Evolutionary conservation across 2,888 invertebrate species (phyloP), one percentile per base, ranked within the genome.

Genomic region (Creontiades dilutus): DNA sequence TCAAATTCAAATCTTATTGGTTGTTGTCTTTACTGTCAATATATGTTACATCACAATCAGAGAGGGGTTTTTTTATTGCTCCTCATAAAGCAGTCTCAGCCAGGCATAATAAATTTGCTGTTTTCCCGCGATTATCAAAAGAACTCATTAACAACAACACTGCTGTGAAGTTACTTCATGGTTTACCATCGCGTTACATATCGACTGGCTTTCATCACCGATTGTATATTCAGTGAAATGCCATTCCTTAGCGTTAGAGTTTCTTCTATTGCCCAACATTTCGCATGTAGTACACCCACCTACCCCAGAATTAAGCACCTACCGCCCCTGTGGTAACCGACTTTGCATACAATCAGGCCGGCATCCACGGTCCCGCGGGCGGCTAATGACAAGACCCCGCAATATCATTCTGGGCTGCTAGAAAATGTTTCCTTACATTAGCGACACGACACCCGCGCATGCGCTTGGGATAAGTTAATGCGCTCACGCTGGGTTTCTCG

Each of bases 211-310:
- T 57, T n/a, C 57, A n/a, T 16, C 57, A 57, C 14, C 57, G 2
- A 16, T 57, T n/a, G 14, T 7, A 16, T 16, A n/a, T n/a, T 16
- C 16, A 57, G 57, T 57, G 57, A 57, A 57, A n/a, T 57, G n/a
- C 57, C n/a, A 57, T 57, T 57, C 37, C 37, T 37, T 37, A 37
- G 37, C 37, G n/a, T 2, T n/a, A 19, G 14, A 7, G 76, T 76
- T 76, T 76, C 76, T 78, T 47, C 46, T 78, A 78, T 78, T 78
- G 78, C 78, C 46, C 78, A 78, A 46, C 68, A 23, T 78, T 47
- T 78, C 78, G 37, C 78, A 78, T 78, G 78, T 46, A 78, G 19
- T 47, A 78, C 78, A 78, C 78, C 78, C 78, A 47, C 78, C 78
- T 78, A 78, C 78, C 3, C 46, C 19, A 19, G 46, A 78, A 78